These are phyloP conservation scores for Tenthredo livida DNA, from an alignment of 2,888 invertebrate genomes.

Conservation along the genomic window DNA sequence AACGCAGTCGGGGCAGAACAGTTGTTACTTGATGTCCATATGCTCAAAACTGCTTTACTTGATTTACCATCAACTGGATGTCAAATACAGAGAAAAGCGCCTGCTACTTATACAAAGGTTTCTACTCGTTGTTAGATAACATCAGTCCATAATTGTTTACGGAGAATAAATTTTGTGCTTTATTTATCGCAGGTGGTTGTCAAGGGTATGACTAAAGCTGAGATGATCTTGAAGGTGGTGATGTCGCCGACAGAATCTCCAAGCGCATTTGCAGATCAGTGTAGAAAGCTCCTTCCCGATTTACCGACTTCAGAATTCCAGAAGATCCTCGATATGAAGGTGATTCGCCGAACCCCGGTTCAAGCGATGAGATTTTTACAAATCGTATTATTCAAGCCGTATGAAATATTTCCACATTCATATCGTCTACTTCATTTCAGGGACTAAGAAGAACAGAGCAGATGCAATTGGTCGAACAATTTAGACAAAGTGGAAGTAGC, in stretches of 20 bases:
- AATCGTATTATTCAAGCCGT: background rate
- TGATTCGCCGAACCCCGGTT: constrained; percentile 59
- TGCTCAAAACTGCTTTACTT: constrained; percentile 95
- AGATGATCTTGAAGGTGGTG: constrained; percentile 98
- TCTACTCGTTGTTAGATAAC: constrained; percentile 4
- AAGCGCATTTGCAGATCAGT: constrained; percentile 92
- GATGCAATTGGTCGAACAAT: constrained; percentile 81
- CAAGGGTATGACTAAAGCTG: constrained; percentile 97
- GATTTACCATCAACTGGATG: constrained; percentile 96
- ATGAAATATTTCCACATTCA: too few species aligned
- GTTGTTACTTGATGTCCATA: constrained; percentile 94
- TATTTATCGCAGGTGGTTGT: constrained; percentile 84
- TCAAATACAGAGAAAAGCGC: constrained; percentile 92
- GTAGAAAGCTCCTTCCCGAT: constrained; percentile 93
- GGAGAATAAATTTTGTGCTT: constrained; percentile 67
- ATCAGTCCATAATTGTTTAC: too few species aligned
- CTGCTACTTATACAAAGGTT: constrained; percentile 91
- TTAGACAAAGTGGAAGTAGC: constrained; percentile 76
- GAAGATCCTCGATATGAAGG: constrained; percentile 97
- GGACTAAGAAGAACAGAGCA: constrained; percentile 79
- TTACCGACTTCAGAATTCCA: constrained; percentile 94
- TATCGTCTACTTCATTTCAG: constrained; percentile 59
- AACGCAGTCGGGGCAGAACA: constrained; percentile 94
- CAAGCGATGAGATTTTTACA: background rate
- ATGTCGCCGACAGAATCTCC: constrained; percentile 94